Base-by-base conservation (phyloP, 2,113 vertebrate species). In the Gulo gulo region DNA sequence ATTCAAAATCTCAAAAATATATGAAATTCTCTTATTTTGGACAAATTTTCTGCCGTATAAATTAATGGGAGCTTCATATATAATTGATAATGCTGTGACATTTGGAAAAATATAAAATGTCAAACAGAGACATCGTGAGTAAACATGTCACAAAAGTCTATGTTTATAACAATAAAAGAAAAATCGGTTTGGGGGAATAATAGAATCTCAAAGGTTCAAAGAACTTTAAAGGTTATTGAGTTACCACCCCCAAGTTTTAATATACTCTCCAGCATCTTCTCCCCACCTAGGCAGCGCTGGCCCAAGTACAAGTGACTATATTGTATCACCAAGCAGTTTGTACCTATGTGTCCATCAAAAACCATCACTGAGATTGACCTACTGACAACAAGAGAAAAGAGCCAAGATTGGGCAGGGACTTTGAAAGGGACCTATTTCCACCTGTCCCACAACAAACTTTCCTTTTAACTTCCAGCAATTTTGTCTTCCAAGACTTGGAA, bases 51-150 rank as follows among this genome's bases (percentile, higher is more conserved):
- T 31, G 79, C 79, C 13, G 65, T 92, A 74, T 42, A 92, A 84
- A 36, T 87, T 69, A 87, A 87, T 59, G 94, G 65, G 67, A 92
- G 79, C 7, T 74, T 76, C 69, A 84, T 92, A 88, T 92, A 90
- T 81, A 96, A 92, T 92, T 94, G 63, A 92, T 63, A 87, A 79
- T 26, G 73, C 47, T 55, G 55, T 92, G 87, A 78, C 83, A 90
- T 95, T 97, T 97, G 95, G 61, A 89, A 97, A 96, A 96, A 94
- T 57, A 39, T 74, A 83, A 94, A 97, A 96, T 92, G 69, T 82
- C 93, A 92, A 14, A 76, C 74, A 69, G 90, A 95, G 45, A 94
- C 36, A 65, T 88, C 47, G 55, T 95, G 57, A 85, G 57, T 67
- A 88, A 95, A 61, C 34, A 36, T 34, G 39, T 84, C 65, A 93